Percentiles rank a stretch among this genome's conserved stretches.
Conservation (phyloP, 1,140 invertebrate species). For the Drosophila burlai region DNA sequence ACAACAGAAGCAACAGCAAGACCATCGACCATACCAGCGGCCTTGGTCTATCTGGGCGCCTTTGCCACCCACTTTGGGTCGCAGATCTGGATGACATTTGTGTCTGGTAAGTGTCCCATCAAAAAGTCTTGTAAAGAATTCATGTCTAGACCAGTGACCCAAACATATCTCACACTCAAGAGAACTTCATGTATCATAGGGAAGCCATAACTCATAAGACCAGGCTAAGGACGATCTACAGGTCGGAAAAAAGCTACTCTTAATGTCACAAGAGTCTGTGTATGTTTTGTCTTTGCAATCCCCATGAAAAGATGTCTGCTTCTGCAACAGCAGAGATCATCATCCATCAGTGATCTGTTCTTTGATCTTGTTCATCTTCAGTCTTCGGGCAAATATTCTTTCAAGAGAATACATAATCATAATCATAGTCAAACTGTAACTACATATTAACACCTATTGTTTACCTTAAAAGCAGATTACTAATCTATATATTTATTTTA, state of each 20-base stretch:
- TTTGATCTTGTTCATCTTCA: not conserved
- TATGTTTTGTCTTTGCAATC: not conserved
- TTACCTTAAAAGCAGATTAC: not conserved
- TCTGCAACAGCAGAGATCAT: not conserved
- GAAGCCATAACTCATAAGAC: not conserved
- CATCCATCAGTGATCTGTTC: constrained; percentile 1
- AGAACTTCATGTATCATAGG: not conserved
- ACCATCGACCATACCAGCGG: constrained; percentile 71
- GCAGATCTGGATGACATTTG: constrained; percentile 95
- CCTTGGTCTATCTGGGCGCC: constrained; percentile 89
- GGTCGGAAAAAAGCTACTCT: not conserved
- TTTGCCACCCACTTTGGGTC: constrained; percentile 92
- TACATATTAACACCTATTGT: not conserved
- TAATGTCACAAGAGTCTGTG: not conserved
- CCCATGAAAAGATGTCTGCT: not conserved
- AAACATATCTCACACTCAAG: not conserved
- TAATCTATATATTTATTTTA: not conserved
- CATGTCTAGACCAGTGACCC: not conserved
- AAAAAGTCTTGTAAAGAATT: not conserved
- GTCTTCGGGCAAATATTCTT: not conserved
- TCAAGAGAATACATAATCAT: not conserved
- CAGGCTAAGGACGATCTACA: not conserved
- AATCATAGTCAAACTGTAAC: constrained; percentile 24
- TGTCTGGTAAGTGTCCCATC: constrained; percentile 88
- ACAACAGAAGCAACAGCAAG: constrained; percentile 20